Evolutionary conservation across 2,797 vertebrate genomes (phyloP).

Genomic region (Odontamblyopus rebecca): DNA sequence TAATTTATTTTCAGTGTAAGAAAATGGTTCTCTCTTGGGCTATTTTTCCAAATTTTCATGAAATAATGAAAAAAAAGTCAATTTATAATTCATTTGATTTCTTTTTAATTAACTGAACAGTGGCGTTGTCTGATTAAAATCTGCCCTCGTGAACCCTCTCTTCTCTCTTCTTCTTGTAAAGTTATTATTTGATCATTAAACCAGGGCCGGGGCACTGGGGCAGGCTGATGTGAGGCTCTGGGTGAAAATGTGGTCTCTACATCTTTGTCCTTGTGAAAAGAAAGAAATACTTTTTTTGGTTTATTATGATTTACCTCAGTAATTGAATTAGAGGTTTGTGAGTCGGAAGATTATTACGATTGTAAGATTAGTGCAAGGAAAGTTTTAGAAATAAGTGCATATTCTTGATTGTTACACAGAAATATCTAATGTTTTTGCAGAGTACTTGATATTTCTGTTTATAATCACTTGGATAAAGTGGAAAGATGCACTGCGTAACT

Average conservation of each 20-base stretch:
- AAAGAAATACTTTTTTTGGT: neutral
- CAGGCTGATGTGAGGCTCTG: constrained; percentile 2
- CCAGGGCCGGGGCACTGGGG: neutral
- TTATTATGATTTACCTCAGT: no score
- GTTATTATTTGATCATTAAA: constrained; percentile 14
- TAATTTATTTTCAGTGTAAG: neutral
- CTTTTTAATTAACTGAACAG: constrained; percentile 4
- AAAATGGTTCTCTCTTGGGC: neutral
- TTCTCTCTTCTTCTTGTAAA: constrained; percentile 16
- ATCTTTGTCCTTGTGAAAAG: constrained; percentile 34
- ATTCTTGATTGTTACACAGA: no score
- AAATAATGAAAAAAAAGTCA: neutral
- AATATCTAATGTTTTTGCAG: no score
- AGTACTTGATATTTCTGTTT: no score
- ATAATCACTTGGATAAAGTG: no score
- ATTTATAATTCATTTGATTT: neutral
- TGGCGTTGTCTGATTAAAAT: constrained; percentile 22
- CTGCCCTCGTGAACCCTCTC: constrained; percentile 1
- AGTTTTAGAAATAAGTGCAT: no score
- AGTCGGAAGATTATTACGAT: no score
- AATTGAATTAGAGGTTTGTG: no score
- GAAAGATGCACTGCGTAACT: neutral
- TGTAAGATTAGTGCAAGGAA: no score
- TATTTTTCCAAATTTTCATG: neutral
- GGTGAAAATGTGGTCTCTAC: constrained; percentile 16